A percentile compares a stretch with the other conserved stretches of the same genome.
These are phyloP conservation scores for Tapirus terrestris DNA, from an alignment of 2,113 vertebrate genomes.

Conservation along the genomic window DNA sequence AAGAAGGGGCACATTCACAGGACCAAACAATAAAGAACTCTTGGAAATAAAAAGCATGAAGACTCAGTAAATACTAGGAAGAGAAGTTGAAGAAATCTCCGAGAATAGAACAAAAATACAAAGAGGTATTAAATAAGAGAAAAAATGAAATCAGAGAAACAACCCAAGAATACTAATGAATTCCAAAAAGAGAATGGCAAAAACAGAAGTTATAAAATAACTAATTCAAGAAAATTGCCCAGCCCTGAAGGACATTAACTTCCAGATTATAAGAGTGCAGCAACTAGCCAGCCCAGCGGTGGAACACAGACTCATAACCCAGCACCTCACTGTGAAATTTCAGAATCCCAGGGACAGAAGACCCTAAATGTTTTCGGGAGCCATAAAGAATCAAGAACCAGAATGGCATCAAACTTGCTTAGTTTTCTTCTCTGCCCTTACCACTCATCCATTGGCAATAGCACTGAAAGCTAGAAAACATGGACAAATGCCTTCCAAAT, in stretches of 20 bases:
- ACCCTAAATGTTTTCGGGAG: neutral
- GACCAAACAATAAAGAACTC: neutral
- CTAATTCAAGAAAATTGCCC: neutral
- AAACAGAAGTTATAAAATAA: neutral
- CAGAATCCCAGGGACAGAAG: neutral
- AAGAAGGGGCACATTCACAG: neutral
- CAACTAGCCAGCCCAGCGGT: neutral
- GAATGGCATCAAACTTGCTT: neutral
- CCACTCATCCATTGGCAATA: neutral
- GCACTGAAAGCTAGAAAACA: neutral
- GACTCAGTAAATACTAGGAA: neutral
- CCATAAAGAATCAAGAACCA: neutral
- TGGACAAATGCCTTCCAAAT: neutral
- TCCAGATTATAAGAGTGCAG: neutral
- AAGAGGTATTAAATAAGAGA: neutral
- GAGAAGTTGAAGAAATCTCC: slow-evolving; percentile 4
- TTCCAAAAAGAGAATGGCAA: neutral
- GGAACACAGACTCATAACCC: neutral
- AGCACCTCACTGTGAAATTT: neutral
- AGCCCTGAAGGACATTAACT: neutral
- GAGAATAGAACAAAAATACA: neutral
- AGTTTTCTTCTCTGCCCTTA: neutral
- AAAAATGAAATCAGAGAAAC: neutral
- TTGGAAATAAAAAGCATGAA: neutral
- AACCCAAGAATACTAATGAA: neutral